A percentile compares a stretch with the other conserved stretches of the same genome.
These are phyloP conservation scores for Pheucticus melanocephalus DNA, from an alignment of 2,113 vertebrate genomes.

Conservation along the genomic window DNA sequence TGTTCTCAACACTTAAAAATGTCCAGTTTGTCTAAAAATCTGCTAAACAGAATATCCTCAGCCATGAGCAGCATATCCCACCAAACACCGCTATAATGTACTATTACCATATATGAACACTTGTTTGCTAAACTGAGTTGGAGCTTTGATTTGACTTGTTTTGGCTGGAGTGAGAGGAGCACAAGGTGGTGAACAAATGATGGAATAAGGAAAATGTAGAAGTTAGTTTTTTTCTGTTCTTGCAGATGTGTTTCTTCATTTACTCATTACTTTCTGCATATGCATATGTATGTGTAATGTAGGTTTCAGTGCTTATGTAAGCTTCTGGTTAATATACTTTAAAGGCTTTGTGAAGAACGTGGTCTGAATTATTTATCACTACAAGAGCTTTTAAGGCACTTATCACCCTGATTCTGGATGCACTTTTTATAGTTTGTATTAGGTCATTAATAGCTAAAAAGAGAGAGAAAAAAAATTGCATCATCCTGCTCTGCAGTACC, in stretches of 20 bases:
- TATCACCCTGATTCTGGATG: background rate
- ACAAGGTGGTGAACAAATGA: background rate
- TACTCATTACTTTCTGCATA: slow-evolving; percentile 3
- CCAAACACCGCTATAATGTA: background rate
- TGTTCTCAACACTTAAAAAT: background rate
- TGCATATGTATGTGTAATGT: background rate
- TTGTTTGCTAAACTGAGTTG: background rate
- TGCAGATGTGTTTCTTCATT: background rate
- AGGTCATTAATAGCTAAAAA: slow-evolving; percentile 5
- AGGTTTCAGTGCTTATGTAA: slow-evolving; percentile 23
- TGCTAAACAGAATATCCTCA: background rate
- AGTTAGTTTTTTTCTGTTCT: background rate
- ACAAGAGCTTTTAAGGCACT: slow-evolving; percentile 15
- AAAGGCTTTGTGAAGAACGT: slow-evolving; percentile 18
- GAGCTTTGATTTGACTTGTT: background rate
- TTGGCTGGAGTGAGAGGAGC: background rate
- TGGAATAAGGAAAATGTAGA: background rate
- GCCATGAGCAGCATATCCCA: background rate
- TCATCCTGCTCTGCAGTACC: background rate
- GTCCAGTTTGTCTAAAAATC: background rate
- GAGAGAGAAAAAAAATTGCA: background rate
- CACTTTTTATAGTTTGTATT: slow-evolving; percentile 8
- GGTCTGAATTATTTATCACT: slow-evolving; percentile 53
- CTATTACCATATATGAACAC: background rate
- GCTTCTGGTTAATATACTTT: slow-evolving; percentile 37